A percentile compares a stretch with the other conserved stretches of the same genome.
These are phyloP conservation scores for Drosophila affinis DNA, from an alignment of 2,888 invertebrate genomes.

Conservation along the genomic window DNA sequence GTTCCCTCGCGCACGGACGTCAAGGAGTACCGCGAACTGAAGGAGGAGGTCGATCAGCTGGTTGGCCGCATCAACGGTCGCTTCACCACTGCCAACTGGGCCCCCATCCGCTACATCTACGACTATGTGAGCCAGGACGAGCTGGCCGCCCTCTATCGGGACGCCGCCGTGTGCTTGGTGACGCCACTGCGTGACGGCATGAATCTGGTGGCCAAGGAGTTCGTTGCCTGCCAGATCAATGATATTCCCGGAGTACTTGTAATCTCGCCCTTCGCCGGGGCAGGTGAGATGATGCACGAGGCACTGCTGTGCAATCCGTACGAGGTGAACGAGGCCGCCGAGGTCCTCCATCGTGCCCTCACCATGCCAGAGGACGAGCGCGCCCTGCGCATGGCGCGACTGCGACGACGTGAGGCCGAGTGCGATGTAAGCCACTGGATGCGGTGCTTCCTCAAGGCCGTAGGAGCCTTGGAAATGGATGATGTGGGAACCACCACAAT, in stretches of 20 bases:
- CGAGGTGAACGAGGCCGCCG: constrained; percentile 93
- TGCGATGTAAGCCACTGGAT: constrained; percentile 96
- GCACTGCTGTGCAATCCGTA: constrained; percentile 95
- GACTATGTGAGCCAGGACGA: constrained; percentile 94
- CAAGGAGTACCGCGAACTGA: constrained; percentile 94
- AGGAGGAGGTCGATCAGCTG: constrained; percentile 95
- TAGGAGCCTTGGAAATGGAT: constrained; percentile 93
- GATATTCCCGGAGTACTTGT: constrained; percentile 93
- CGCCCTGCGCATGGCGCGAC: constrained; percentile 92
- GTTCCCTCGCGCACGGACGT: constrained; percentile 96
- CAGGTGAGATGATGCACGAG: constrained; percentile 97
- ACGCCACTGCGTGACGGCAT: constrained; percentile 95
- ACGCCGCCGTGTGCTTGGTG: constrained; percentile 93
- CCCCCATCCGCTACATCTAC: constrained; percentile 93
- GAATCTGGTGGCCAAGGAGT: constrained; percentile 96
- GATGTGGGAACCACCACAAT: constrained; percentile 93
- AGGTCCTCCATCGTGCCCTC: constrained; percentile 92
- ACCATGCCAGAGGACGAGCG: constrained; percentile 96
- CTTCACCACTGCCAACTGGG: constrained; percentile 96
- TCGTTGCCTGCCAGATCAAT: constrained; percentile 95
- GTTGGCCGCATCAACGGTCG: constrained; percentile 93
- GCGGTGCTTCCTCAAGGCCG: constrained; percentile 93
- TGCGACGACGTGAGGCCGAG: constrained; percentile 91
- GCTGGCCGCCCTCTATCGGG: constrained; percentile 93
- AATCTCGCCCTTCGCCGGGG: constrained; percentile 95